Conservation (phyloP, 2,888 invertebrate species). For the Heliconius aoede region DNA sequence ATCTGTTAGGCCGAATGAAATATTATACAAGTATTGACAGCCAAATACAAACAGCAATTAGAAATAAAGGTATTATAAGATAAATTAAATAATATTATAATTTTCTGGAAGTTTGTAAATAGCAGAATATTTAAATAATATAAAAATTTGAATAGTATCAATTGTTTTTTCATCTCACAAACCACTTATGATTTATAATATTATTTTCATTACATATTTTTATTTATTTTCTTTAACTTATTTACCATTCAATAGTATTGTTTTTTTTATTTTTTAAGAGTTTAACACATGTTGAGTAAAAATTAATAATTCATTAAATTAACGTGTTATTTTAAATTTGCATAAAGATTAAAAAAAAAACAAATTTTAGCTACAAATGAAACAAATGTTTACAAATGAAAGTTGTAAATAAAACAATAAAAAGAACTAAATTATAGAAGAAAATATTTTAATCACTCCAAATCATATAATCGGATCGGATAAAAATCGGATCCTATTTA, state of each 20-base stretch:
- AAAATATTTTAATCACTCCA: too few species aligned
- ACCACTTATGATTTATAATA: neutral
- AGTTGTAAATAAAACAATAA: too few species aligned
- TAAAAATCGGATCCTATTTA: too few species aligned
- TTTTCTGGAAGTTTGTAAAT: neutral
- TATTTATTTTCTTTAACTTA: neutral
- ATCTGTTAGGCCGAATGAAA: conserved; percentile 89
- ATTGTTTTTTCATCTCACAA: neutral
- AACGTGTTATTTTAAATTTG: too few species aligned
- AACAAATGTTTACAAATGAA: too few species aligned
- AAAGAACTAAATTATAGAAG: too few species aligned
- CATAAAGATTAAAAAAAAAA: too few species aligned
- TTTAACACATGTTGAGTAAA: too few species aligned
- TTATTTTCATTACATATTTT: neutral
- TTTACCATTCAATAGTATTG: neutral
- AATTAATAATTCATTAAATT: too few species aligned
- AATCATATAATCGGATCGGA: too few species aligned
- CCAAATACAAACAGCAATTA: conserved; percentile 87
- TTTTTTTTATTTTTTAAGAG: too few species aligned
- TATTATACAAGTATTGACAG: conserved; percentile 92
- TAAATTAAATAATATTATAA: conserved; percentile 52
- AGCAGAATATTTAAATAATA: neutral
- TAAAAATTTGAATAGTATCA: conserved; percentile 1
- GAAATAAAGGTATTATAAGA: conserved; percentile 83
- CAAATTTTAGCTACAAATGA: too few species aligned